phyloP scores from a whole-genome alignment of 1,140 invertebrate genomes.

The Gonatopus flavifemur region DNA sequence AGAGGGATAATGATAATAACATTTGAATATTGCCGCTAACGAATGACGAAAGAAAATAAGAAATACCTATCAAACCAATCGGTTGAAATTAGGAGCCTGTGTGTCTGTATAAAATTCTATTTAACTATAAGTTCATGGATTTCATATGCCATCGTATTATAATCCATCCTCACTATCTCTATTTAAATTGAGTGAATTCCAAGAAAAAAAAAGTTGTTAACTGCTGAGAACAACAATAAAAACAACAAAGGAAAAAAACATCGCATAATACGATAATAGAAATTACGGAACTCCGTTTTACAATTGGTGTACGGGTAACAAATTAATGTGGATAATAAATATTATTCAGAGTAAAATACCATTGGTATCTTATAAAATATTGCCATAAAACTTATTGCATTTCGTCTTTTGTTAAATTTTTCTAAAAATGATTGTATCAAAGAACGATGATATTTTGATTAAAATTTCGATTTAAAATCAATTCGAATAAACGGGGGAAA shows the following conservation, averaged over 20 bases:
- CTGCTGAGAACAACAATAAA: conserved; percentile 11
- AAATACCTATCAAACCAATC: conserved; percentile 14
- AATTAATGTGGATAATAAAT: conserved; percentile 21
- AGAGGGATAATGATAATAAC: conserved; percentile 23
- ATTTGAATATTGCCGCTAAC: conserved; percentile 24
- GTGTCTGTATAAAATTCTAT: conserved; percentile 20
- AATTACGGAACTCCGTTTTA: conserved; percentile 30
- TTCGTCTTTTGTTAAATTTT: too few species aligned
- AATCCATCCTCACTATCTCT: conserved; percentile 17
- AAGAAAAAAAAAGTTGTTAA: too few species aligned
- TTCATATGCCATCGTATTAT: conserved; percentile 20
- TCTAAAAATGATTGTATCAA: too few species aligned
- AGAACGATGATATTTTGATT: too few species aligned
- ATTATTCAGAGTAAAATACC: neutral
- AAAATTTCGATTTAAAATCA: too few species aligned
- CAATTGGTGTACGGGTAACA: conserved; percentile 26
- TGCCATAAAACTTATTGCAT: too few species aligned
- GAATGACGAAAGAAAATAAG: conserved; percentile 21
- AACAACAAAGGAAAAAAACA: conserved; percentile 22
- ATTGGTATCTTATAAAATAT: too few species aligned
- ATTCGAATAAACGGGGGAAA: too few species aligned
- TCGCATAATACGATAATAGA: conserved; percentile 30
- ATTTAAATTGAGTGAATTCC: conserved; percentile 18
- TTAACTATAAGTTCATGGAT: conserved; percentile 15
- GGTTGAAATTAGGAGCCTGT: conserved; percentile 20